Conservation (phyloP, 2,113 vertebrate species). For the Tragelaphus imberbis region DNA sequence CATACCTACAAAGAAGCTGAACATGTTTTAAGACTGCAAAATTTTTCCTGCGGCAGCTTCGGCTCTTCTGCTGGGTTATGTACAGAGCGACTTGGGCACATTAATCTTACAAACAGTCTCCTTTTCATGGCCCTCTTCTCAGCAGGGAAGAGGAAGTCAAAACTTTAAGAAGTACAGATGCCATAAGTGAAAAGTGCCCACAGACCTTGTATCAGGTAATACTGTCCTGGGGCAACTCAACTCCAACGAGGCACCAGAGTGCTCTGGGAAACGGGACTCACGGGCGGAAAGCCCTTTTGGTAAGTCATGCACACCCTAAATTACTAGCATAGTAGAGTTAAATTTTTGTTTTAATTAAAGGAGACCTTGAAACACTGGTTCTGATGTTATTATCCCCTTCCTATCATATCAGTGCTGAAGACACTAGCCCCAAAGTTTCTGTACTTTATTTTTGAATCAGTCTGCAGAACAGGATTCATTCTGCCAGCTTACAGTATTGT, state of each 20-base stretch:
- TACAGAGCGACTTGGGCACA: neutral
- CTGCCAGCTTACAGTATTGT: conserved; percentile 41
- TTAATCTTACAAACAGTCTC: conserved; percentile 37
- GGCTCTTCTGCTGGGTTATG: neutral
- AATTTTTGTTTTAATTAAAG: conserved; percentile 49
- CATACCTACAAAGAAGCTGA: conserved; percentile 18
- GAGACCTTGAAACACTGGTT: conserved; percentile 49
- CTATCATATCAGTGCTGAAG: neutral
- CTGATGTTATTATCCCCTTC: neutral
- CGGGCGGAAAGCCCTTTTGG: neutral
- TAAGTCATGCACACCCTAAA: conserved; percentile 28
- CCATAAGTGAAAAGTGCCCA: conserved; percentile 15
- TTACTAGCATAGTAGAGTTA: neutral
- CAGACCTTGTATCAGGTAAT: neutral
- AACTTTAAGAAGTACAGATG: neutral
- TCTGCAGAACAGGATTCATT: conserved; percentile 42
- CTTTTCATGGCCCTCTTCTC: neutral
- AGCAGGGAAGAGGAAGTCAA: neutral
- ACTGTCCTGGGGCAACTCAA: neutral
- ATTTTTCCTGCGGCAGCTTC: neutral
- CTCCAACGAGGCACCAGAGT: neutral
- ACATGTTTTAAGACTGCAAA: neutral
- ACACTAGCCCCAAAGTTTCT: neutral
- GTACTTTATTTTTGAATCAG: conserved; percentile 50
- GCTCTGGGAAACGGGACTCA: neutral